These are phyloP conservation scores for Hirtodrosophila confusa DNA, from an alignment of 2,888 invertebrate genomes.

Conservation along the genomic window DNA sequence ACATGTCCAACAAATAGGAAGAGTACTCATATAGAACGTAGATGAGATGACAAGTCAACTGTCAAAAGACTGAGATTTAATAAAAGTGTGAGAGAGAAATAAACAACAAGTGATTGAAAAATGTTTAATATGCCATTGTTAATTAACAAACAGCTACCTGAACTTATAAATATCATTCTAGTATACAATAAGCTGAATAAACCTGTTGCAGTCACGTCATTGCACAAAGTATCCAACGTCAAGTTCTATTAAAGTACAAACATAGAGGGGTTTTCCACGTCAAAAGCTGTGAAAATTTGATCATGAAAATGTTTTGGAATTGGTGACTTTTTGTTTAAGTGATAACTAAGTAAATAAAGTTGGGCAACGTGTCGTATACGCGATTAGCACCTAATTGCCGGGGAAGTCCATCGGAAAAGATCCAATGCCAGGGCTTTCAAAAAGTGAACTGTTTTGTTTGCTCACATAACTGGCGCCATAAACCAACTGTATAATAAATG, in stretches of 20 bases:
- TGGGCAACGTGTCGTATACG: constrained; percentile 4
- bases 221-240: constrained; percentile 13
- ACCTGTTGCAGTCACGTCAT: constrained; percentile 65
- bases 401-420: constrained; percentile 51
- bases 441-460: constrained; percentile 9
- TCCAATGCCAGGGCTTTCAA: constrained; percentile 16
- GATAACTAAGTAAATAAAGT: constrained; percentile 12
- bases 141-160: constrained; percentile 35
- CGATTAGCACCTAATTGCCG: constrained; percentile 34
- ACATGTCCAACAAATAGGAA: too few species aligned
- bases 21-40: too few species aligned
- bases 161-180: constrained; percentile 14
- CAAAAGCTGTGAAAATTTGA: constrained; percentile 26
- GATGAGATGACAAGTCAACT: too few species aligned
- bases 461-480: constrained; percentile 19
- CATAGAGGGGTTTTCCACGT: constrained; percentile 52
- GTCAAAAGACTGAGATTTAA: constrained; percentile 1
- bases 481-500: constrained; percentile 30
- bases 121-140: constrained; percentile 40
- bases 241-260: constrained; percentile 13
- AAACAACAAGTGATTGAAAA: constrained; percentile 14
- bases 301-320: constrained; percentile 13
- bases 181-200: constrained; percentile 20
- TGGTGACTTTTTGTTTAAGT: constrained; percentile 38
- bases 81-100: not conserved